phyloP scores from a whole-genome alignment of 1,140 invertebrate species.

The Dendrolimus kikuchii region DNA sequence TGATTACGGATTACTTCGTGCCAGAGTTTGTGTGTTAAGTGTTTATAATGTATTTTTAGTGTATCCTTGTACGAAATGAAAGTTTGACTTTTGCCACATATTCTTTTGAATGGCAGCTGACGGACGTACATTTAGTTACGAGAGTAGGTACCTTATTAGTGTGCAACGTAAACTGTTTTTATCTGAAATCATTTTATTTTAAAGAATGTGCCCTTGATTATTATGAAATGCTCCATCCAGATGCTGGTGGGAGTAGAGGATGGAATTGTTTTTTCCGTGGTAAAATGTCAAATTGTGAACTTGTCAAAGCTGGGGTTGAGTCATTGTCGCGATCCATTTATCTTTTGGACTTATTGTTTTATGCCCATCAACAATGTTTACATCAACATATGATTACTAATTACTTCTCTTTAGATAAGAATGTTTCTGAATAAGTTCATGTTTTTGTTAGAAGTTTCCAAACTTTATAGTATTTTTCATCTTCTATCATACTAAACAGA shows the following conservation, averaged over 20 bases:
- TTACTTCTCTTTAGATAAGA: conserved; percentile 1
- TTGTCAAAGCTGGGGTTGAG: conserved; percentile 69
- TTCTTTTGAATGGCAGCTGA: conserved; percentile 71
- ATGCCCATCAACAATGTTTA: conserved; percentile 21
- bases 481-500: too few relatives aligned
- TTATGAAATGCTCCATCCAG: conserved; percentile 25
- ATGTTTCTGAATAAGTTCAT: neutral
- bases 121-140: conserved; percentile 58
- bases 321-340: conserved; percentile 60
- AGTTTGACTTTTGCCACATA: conserved; percentile 73
- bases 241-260: conserved; percentile 32
- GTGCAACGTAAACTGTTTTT: conserved; percentile 51
- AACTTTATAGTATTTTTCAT: neutral
- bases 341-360: conserved; percentile 33
- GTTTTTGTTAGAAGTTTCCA: neutral
- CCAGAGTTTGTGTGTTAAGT: conserved; percentile 43
- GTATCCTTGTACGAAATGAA: conserved; percentile 71
- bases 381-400: conserved; percentile 11
- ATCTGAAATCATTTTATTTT: conserved; percentile 20
- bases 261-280: conserved; percentile 57
- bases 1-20: conserved; percentile 29
- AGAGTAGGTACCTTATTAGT: conserved; percentile 46
- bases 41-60: conserved; percentile 72
- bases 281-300: conserved; percentile 68
- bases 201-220: conserved; percentile 5